Evolutionary conservation across 2,797 vertebrate genomes (phyloP).

Genomic region (Potorous gilbertii): DNA sequence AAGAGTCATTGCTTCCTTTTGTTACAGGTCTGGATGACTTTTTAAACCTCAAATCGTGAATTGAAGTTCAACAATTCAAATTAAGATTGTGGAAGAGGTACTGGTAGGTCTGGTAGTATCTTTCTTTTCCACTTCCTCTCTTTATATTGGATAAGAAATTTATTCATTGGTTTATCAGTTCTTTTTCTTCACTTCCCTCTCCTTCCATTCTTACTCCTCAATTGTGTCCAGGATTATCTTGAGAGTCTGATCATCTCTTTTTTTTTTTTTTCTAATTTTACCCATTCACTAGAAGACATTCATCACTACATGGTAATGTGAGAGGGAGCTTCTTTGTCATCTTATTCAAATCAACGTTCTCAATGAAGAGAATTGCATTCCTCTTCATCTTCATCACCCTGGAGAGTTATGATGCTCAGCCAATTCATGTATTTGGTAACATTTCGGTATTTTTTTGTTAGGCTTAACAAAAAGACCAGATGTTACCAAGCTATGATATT

Average conservation of each 20-base stretch:
- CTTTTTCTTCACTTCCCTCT: neutral
- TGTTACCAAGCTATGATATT: conserved; percentile 64
- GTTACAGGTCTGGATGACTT: conserved; percentile 4
- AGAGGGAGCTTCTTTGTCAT: conserved; percentile 49
- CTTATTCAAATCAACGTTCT: conserved; percentile 68
- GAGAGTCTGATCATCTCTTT: neutral
- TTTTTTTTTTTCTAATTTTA: neutral
- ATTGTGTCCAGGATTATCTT: neutral
- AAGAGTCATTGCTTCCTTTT: neutral
- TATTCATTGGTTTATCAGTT: neutral
- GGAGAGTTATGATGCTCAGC: neutral
- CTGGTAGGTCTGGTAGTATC: neutral
- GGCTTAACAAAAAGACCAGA: conserved; percentile 68
- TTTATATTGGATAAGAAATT: neutral
- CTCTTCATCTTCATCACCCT: conserved; percentile 61
- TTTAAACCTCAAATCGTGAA: conserved; percentile 11
- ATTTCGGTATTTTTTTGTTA: conserved; percentile 40
- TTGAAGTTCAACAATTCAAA: neutral
- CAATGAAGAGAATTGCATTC: conserved; percentile 66
- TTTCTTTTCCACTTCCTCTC: conserved; percentile 17
- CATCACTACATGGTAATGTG: conserved; percentile 32
- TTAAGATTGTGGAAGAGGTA: neutral
- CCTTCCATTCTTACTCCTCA: neutral
- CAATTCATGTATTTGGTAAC: conserved; percentile 1
- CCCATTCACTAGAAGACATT: neutral